A percentile compares a stretch with the other conserved stretches of the same genome.
phyloP scores from a whole-genome alignment of 2,113 vertebrate genomes.

The Amia ocellicauda region DNA sequence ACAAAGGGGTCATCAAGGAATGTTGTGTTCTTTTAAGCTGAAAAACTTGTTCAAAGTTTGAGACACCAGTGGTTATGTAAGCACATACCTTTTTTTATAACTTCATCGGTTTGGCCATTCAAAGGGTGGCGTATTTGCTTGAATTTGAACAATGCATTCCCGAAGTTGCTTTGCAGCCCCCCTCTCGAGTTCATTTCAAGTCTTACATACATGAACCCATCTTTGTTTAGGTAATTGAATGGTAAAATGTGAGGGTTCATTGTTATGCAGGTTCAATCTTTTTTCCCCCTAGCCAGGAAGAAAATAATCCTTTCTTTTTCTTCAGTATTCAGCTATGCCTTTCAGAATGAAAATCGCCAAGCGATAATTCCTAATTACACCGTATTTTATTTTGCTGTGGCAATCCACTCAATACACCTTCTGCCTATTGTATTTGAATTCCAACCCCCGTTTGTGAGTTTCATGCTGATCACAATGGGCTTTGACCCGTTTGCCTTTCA shows the following conservation, averaged over 20 bases:
- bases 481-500: too few species aligned
- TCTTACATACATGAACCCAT: slow-evolving; percentile 38
- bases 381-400: slow-evolving; percentile 54
- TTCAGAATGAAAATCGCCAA: slow-evolving; percentile 54
- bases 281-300: slow-evolving; percentile 31
- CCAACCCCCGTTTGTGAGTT: not conserved
- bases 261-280: slow-evolving; percentile 46
- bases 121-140: not conserved
- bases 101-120: not conserved
- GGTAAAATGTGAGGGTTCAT: slow-evolving; percentile 32
- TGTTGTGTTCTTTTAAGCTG: too few species aligned
- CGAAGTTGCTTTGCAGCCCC: too few species aligned
- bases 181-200: slow-evolving; percentile 29
- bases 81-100: not conserved
- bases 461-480: not conserved
- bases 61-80: not conserved
- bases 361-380: slow-evolving; percentile 59
- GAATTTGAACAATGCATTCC: not conserved
- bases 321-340: slow-evolving; percentile 38
- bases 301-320: slow-evolving; percentile 33
- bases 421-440: not conserved
- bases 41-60: too few species aligned
- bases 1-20: too few species aligned
- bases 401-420: slow-evolving; percentile 19
- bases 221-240: slow-evolving; percentile 49